Evolutionary conservation across 2,888 invertebrate genomes (phyloP), one percentile per base, ranked within the genome.

Genomic region (Sthenelais limicola): DNA sequence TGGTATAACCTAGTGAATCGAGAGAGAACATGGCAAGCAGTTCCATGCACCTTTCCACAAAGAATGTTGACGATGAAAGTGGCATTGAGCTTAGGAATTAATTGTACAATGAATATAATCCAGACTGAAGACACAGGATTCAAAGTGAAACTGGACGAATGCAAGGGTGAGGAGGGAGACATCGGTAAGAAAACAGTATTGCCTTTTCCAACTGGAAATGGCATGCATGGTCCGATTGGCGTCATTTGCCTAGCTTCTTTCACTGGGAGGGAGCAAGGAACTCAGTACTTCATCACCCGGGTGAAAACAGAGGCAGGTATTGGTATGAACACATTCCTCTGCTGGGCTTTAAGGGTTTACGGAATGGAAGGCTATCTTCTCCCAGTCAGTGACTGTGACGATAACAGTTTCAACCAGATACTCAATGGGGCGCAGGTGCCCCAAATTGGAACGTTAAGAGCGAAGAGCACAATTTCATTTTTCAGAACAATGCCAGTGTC

Each of bases 351-450:
- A 3, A 43, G 43, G 18, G 26, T 62, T 35, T 35, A 62, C 38
- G 62, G 38, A 1, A 35, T 62, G 18, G 21, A 43, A 3, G 62
- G 62, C 35, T n/a, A 26, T 26, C 35, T 62, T 15, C 62, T 62
- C 1, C 62, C 62, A 26, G 62, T 62, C 3, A 62, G 62, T 24
- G 62, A 62, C 62, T 62, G 62, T n/a, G 62, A 62, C 24, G 62
- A 62, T 28, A 62, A 62, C 62, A 62, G 62, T 24, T 35, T 26
- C 24, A 12, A 38, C 18, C 62, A 62, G 62, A 28, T 62, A 26
- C 15, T 3, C 7, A 5, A 26, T 1, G 38, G 7, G 1, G 62
- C 38, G 2, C 62, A 62, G 38, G 26, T 9, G 3, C 35, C 26
- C 38, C 5, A 24, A 1, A 38, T 35, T n/a, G 62, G 62, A 12